These are phyloP conservation scores for Reticulitermes lucifugus DNA, from an alignment of 2,888 invertebrate genomes.

Conservation along the genomic window DNA sequence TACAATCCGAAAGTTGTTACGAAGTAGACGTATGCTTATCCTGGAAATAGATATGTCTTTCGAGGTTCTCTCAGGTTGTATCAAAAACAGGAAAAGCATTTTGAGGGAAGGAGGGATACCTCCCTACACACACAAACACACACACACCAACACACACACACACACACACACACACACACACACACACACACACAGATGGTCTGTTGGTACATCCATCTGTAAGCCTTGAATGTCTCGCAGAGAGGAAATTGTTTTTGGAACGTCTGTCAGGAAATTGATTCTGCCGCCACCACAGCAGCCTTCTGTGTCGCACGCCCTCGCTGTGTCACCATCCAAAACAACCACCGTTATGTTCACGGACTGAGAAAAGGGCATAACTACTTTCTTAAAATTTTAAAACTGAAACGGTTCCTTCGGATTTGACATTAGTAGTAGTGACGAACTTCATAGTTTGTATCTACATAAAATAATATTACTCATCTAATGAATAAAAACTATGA, in stretches of 20 bases:
- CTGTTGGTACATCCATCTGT: slow-evolving; percentile 25
- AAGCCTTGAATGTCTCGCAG: slow-evolving; percentile 17
- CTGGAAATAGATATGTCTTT: background rate
- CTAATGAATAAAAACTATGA: too few relatives aligned
- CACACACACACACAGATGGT: background rate
- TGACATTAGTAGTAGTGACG: too few relatives aligned
- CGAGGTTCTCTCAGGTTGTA: background rate
- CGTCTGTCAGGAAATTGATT: slow-evolving; percentile 48
- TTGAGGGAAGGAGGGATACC: background rate
- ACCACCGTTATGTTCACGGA: background rate
- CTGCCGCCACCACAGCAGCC: background rate
- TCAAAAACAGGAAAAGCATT: background rate
- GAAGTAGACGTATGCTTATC: background rate
- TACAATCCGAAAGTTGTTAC: background rate
- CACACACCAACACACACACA: background rate
- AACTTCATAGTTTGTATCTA: too few relatives aligned
- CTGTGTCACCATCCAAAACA: background rate
- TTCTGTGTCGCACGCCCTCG: background rate
- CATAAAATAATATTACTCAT: too few relatives aligned
- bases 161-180: background rate
- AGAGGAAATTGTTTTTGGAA: slow-evolving; percentile 46
- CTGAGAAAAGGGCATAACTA: background rate
- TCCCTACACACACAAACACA: background rate
- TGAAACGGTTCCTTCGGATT: too few relatives aligned
- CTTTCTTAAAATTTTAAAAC: background rate